phyloP scores from a whole-genome alignment of 1,140 invertebrate species.

The Drosophila repleta region DNA sequence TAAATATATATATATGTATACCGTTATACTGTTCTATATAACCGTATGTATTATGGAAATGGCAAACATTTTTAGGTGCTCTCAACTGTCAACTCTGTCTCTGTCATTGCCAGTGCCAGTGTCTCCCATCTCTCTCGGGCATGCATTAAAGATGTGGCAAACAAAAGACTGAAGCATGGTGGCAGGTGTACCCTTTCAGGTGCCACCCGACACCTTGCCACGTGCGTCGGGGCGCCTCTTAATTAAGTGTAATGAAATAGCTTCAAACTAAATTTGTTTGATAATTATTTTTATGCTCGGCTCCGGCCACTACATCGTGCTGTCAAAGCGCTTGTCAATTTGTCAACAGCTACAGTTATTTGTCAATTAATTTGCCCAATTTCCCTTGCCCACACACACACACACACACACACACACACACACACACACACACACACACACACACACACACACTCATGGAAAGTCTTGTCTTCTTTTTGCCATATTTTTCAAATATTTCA shows the following conservation, averaged over 20 bases:
- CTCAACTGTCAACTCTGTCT: neutral
- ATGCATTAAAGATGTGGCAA: slow-evolving; percentile 22
- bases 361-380: too few relatives aligned
- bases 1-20: neutral
- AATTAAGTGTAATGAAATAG: slow-evolving; percentile 26
- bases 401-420: too few relatives aligned
- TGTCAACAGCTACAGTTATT: too few relatives aligned
- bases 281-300: slow-evolving; percentile 36
- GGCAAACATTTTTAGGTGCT: slow-evolving; percentile 18
- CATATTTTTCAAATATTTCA: too few relatives aligned
- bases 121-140: neutral
- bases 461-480: too few relatives aligned
- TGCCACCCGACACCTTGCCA: slow-evolving; percentile 18
- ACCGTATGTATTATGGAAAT: slow-evolving; percentile 14
- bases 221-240: slow-evolving; percentile 1
- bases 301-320: neutral
- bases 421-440: too few relatives aligned
- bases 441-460: too few relatives aligned
- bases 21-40: too few relatives aligned
- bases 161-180: slow-evolving; percentile 4
- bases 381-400: too few relatives aligned
- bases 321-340: slow-evolving; percentile 14
- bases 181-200: slow-evolving; percentile 41
- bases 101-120: neutral
- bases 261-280: too few relatives aligned